A percentile compares a stretch with the other conserved stretches of the same genome.
phyloP scores from a whole-genome alignment of 2,797 vertebrate genomes.

The Sebastes trivittatus region DNA sequence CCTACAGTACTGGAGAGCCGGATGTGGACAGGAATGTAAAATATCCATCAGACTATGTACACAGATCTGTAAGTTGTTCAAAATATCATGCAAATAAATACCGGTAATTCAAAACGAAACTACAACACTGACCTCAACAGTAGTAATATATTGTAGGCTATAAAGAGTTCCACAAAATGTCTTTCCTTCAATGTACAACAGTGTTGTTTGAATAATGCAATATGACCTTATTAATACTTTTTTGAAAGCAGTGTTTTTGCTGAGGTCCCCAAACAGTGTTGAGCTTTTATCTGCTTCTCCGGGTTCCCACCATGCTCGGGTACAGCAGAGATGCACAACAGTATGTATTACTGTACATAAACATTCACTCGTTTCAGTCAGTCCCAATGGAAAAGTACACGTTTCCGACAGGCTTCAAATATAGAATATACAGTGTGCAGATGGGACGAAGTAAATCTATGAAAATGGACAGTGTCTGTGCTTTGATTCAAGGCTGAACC shows the following conservation, averaged over 20 bases:
- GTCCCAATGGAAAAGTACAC: conserved; percentile 44
- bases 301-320: conserved; percentile 69
- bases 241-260: conserved; percentile 31
- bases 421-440: conserved; percentile 44
- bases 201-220: conserved; percentile 43
- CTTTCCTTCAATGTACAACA: conserved; percentile 41
- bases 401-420: conserved; percentile 47
- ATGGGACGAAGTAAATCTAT: conserved; percentile 41
- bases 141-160: conserved; percentile 62
- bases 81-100: conserved; percentile 82
- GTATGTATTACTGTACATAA: conserved; percentile 58
- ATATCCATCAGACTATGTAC: conserved; percentile 70
- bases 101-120: conserved; percentile 63
- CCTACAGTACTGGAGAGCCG: conserved; percentile 38
- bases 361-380: conserved; percentile 72
- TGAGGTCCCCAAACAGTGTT: conserved; percentile 62
- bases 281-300: conserved; percentile 49
- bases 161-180: conserved; percentile 60
- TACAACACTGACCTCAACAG: conserved; percentile 73
- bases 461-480: conserved; percentile 58
- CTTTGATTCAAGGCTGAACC: conserved; percentile 54
- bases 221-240: conserved; percentile 29
- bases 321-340: conserved; percentile 59
- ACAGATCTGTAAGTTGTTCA: conserved; percentile 62
- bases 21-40: conserved; percentile 72